Evolutionary conservation across 1,140 invertebrate species (phyloP).

Genomic region (Drosophila suzukii): DNA sequence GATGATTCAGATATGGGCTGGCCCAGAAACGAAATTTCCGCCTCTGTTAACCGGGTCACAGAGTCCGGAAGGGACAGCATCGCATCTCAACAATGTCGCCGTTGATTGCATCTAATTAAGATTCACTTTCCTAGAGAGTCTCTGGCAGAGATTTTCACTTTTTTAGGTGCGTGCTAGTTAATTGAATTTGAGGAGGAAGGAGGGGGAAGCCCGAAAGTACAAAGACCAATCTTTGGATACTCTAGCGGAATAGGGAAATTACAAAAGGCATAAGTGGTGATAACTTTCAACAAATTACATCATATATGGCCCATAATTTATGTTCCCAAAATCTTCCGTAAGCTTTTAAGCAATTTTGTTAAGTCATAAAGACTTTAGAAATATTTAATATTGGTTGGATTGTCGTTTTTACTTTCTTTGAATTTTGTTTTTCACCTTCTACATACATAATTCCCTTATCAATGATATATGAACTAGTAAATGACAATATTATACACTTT

Average conservation of each 20-base stretch:
- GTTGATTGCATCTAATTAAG: constrained; percentile 75
- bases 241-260: background rate
- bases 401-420: too few relatives aligned
- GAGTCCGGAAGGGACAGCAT: constrained; percentile 38
- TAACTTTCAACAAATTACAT: constrained; percentile 8
- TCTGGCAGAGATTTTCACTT: constrained; percentile 65
- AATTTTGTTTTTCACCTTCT: too few relatives aligned
- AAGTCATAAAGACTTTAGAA: background rate
- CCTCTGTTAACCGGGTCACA: background rate
- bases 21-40: constrained; percentile 11
- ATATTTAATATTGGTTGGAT: background rate
- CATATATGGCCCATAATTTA: background rate
- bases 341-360: background rate
- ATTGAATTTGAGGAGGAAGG: constrained; percentile 24
- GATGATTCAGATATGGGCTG: constrained; percentile 26
- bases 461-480: too few relatives aligned
- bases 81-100: constrained; percentile 28
- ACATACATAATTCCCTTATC: too few relatives aligned
- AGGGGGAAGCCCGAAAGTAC: constrained; percentile 11
- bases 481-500: background rate
- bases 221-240: background rate
- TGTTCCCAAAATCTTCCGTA: background rate
- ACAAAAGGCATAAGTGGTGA: constrained; percentile 3
- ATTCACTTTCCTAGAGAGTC: constrained; percentile 45
- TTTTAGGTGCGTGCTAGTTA: constrained; percentile 54